phyloP scores from a whole-genome alignment of 1,140 invertebrate genomes.

The Popillia japonica region DNA sequence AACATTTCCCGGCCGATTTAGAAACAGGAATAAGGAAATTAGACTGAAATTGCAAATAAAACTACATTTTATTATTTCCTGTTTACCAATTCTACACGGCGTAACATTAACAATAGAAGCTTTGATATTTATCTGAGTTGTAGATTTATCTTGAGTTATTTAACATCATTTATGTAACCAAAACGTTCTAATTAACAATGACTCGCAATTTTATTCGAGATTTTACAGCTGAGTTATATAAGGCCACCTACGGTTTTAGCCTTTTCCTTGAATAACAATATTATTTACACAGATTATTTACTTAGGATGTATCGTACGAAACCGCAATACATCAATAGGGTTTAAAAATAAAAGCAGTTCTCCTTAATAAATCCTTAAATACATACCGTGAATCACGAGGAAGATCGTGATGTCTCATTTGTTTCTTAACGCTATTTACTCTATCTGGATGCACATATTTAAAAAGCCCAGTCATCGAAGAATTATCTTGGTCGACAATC shows the following conservation, averaged over 20 bases:
- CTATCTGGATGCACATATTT: not conserved
- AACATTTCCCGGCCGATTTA: not conserved
- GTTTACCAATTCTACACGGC: not conserved
- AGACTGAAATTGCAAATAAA: not conserved
- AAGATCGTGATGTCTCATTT: slow-evolving; percentile 10
- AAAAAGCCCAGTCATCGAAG: not conserved
- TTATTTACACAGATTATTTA: too few relatives aligned
- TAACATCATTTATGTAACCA: too few relatives aligned
- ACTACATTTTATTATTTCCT: slow-evolving; percentile 4
- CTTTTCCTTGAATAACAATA: too few relatives aligned
- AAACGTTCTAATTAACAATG: too few relatives aligned
- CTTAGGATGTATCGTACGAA: not conserved
- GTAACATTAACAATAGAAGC: not conserved
- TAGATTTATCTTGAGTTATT: not conserved
- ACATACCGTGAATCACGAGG: slow-evolving; percentile 5
- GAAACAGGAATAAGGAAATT: not conserved
- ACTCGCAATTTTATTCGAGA: too few relatives aligned
- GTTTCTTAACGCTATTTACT: not conserved
- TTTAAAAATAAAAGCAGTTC: not conserved
- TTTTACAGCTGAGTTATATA: too few relatives aligned
- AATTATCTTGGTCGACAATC: not conserved
- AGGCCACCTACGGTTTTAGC: too few relatives aligned
- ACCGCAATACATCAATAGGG: not conserved
- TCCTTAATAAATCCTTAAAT: not conserved
- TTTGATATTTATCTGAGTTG: not conserved